Conservation (phyloP, 2,113 vertebrate genomes). For the Alaudala cheleensis region DNA sequence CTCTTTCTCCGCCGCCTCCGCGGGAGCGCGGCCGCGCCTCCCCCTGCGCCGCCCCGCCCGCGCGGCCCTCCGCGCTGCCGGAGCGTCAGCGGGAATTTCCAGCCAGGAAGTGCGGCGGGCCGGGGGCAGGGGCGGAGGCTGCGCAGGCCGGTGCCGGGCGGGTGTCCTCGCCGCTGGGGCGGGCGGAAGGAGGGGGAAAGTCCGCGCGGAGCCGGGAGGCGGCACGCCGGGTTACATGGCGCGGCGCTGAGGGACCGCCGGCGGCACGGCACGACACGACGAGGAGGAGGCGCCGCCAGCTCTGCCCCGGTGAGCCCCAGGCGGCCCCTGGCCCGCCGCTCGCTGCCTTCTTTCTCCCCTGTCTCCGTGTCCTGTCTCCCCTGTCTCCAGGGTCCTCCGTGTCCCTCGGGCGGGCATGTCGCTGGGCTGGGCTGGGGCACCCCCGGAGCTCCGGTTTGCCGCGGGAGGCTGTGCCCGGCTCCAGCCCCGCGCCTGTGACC, state of each 20-base stretch:
- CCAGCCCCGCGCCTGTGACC: background rate
- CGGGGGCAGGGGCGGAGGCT: background rate
- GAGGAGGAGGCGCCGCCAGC: background rate
- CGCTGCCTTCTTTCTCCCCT: background rate
- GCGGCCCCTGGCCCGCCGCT: background rate
- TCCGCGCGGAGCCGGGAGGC: background rate
- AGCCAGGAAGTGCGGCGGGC: conserved; percentile 49
- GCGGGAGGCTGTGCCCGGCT: background rate
- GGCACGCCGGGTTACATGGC: conserved; percentile 22
- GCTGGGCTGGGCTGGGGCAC: no score
- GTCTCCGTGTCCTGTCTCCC: background rate
- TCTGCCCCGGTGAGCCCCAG: background rate
- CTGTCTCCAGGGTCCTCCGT: background rate
- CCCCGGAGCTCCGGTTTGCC: background rate
- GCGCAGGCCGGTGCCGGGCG: background rate
- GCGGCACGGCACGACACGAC: background rate
- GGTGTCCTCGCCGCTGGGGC: background rate
- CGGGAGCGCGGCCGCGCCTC: background rate
- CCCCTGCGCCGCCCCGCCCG: background rate
- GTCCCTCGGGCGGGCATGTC: background rate
- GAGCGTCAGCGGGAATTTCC: conserved; percentile 6
- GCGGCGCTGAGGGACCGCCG: background rate
- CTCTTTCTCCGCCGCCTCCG: background rate
- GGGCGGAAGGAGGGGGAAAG: background rate
- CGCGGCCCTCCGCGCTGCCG: background rate